A percentile compares a stretch with the other conserved stretches of the same genome.
Conservation (phyloP, 2,113 vertebrate genomes). For the Gavialis gangeticus region DNA sequence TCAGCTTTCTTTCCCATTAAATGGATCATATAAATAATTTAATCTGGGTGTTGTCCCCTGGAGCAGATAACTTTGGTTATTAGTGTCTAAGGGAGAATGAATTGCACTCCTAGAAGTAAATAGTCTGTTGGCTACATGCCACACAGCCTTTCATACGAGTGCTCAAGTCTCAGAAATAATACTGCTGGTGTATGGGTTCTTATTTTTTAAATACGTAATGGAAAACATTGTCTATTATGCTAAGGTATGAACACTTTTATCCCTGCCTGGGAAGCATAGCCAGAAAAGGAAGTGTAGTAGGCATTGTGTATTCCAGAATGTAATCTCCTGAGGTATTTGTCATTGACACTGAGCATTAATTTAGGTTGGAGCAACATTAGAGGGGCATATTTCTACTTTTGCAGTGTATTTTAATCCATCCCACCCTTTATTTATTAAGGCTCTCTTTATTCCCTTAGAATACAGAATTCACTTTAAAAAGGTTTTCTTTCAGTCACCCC, state of each 20-base stretch:
- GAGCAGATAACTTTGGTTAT: neutral
- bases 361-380: neutral
- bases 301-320: neutral
- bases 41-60: neutral
- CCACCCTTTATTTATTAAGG: neutral
- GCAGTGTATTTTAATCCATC: neutral
- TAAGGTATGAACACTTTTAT: neutral
- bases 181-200: neutral
- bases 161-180: neutral
- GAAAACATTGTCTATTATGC: neutral
- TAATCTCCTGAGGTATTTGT: neutral
- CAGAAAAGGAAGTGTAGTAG: rapidly evolving
- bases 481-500: no score
- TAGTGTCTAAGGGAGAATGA: conserved; percentile 18
- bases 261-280: neutral
- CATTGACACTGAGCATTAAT: neutral
- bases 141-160: neutral
- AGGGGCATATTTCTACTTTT: neutral
- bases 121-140: conserved; percentile 12
- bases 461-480: neutral
- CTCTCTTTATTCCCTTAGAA: neutral
- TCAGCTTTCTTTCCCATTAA: neutral
- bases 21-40: neutral
- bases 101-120: neutral
- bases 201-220: conserved; percentile 2